Conservation (phyloP, 2,113 vertebrate species). For the Tretioscincus oriximinensis region DNA sequence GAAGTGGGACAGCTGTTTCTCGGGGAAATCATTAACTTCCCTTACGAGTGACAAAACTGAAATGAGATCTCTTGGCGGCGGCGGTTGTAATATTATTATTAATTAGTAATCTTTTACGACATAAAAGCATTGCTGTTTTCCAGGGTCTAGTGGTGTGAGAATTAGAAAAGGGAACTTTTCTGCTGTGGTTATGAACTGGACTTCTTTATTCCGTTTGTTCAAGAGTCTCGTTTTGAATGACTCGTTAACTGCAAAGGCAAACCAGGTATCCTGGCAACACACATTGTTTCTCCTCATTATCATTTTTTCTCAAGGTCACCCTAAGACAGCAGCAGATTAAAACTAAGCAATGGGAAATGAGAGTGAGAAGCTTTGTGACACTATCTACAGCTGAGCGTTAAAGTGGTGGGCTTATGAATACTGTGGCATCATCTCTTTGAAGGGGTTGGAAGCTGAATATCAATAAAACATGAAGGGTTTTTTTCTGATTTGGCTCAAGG, state of each 20-base stretch:
- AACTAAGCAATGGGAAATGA: not conserved
- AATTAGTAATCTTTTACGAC: not conserved
- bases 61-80: not conserved
- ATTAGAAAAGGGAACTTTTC: not conserved
- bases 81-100: not conserved
- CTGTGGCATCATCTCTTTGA: not conserved
- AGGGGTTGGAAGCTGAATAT: not conserved
- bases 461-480: not conserved
- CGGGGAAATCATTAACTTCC: not conserved
- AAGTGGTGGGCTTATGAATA: not conserved
- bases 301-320: conserved; percentile 6
- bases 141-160: not conserved
- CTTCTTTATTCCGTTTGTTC: not conserved
- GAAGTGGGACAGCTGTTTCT: not conserved
- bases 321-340: not conserved
- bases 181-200: not conserved
- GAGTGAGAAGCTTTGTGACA: not conserved
- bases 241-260: not conserved
- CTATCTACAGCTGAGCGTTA: not conserved
- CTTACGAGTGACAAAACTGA: not conserved
- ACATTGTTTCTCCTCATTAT: not conserved
- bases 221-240: not conserved
- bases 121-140: not conserved
- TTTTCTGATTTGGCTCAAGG: not conserved
- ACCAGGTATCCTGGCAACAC: not conserved